Conservation (phyloP, 2,888 invertebrate species). For the Plagodis pulveraria region DNA sequence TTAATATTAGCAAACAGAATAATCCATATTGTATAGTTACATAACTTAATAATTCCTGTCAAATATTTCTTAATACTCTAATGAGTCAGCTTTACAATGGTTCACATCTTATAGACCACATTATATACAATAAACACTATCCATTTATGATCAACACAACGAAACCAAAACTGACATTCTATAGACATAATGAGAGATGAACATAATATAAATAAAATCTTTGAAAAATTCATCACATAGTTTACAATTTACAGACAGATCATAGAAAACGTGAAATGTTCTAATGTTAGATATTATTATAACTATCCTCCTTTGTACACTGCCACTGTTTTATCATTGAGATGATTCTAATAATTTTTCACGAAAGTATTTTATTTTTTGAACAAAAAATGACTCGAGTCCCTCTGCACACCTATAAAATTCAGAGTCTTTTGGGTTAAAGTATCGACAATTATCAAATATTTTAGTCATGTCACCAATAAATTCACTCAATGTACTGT, state of each 20-base stretch:
- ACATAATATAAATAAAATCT: slow-evolving; percentile 68
- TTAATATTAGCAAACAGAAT: slow-evolving; percentile 77
- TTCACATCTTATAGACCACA: slow-evolving; percentile 62
- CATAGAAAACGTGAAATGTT: slow-evolving; percentile 51
- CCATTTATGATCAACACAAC: slow-evolving; percentile 54
- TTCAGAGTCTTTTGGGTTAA: slow-evolving; percentile 97
- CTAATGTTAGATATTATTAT: slow-evolving; percentile 32
- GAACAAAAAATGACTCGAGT: slow-evolving; percentile 97
- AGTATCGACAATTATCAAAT: slow-evolving; percentile 99
- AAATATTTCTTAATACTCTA: slow-evolving; percentile 51
- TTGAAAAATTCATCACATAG: slow-evolving; percentile 74
- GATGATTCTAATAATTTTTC: slow-evolving; percentile 91
- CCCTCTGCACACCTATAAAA: slow-evolving; percentile 98
- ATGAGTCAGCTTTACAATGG: slow-evolving; percentile 65
- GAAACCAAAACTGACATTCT: slow-evolving; percentile 65
- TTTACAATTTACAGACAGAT: slow-evolving; percentile 78
- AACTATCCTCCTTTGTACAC: slow-evolving; percentile 48
- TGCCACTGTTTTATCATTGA: slow-evolving; percentile 73
- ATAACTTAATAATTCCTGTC: slow-evolving; percentile 55
- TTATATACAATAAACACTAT: slow-evolving; percentile 80
- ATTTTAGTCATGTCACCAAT: slow-evolving; percentile 99
- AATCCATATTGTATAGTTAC: slow-evolving; percentile 73
- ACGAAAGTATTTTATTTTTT: slow-evolving; percentile 94
- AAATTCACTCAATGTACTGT: slow-evolving; percentile 96
- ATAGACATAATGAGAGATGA: slow-evolving; percentile 49